Evolutionary conservation across 2,888 invertebrate species (phyloP).

Genomic region (Pheosia gnoma): DNA sequence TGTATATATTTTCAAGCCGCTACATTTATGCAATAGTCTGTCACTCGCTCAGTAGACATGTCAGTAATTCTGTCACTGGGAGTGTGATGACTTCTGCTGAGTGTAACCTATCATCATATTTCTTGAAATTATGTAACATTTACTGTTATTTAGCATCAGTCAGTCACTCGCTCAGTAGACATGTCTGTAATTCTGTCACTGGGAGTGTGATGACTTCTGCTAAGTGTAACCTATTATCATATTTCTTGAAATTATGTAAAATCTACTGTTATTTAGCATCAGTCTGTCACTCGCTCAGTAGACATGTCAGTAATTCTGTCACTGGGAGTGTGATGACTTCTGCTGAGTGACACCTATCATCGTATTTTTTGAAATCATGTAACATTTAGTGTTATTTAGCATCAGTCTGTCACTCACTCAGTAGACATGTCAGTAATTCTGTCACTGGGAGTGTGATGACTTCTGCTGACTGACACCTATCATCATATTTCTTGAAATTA

Average conservation of each 20-base stretch:
- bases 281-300: slow-evolving; percentile 31
- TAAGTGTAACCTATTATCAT: slow-evolving; percentile 5
- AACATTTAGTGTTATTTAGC: background rate
- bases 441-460: slow-evolving; percentile 45
- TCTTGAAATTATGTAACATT: too few relatives aligned
- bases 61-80: slow-evolving; percentile 18
- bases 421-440: slow-evolving; percentile 33
- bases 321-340: slow-evolving; percentile 41
- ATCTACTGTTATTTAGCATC: background rate
- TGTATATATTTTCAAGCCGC: too few relatives aligned
- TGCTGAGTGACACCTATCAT: slow-evolving; percentile 5
- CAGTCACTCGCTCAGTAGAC: slow-evolving; percentile 10
- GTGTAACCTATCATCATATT: background rate
- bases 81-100: slow-evolving; percentile 12
- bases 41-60: slow-evolving; percentile 22
- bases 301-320: slow-evolving; percentile 37
- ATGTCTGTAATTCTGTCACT: slow-evolving; percentile 26
- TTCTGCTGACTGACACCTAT: slow-evolving; percentile 10
- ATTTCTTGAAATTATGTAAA: too few relatives aligned
- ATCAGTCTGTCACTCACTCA: slow-evolving; percentile 27
- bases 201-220: slow-evolving; percentile 19
- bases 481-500: background rate
- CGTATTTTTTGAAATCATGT: background rate
- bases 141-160: background rate
- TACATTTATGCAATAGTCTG: slow-evolving; percentile 3